These are phyloP conservation scores for Mystacornis crossleyi DNA, from an alignment of 2,113 vertebrate species.

Conservation along the genomic window DNA sequence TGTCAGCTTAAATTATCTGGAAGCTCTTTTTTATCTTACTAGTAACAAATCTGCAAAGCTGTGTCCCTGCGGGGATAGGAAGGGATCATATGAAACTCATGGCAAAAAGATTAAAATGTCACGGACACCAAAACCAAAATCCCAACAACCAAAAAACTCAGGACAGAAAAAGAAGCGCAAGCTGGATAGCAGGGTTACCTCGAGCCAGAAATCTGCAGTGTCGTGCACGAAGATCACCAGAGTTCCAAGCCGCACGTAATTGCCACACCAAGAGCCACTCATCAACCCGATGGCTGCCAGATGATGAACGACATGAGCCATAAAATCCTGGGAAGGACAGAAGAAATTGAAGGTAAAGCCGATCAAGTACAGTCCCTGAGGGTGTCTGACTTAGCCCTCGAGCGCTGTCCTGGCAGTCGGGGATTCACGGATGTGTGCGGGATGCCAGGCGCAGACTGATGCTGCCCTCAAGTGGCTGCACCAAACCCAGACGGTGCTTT, in stretches of 20 bases:
- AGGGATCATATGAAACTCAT: neutral
- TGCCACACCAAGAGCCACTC: conserved; percentile 90
- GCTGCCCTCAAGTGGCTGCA: conserved; percentile 50
- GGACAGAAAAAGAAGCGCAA: neutral
- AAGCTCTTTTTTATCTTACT: neutral
- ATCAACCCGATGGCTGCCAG: conserved; percentile 87
- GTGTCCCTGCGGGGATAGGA: neutral
- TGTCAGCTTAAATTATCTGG: neutral
- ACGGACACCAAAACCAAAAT: neutral
- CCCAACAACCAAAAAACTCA: neutral
- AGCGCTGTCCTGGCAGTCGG: neutral
- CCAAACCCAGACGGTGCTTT: neutral
- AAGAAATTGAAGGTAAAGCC: neutral
- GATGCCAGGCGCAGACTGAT: neutral
- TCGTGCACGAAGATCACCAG: conserved; percentile 91
- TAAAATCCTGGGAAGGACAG: conserved; percentile 82
- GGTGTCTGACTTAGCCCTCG: neutral
- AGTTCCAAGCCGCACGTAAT: conserved; percentile 90
- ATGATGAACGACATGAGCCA: conserved; percentile 91
- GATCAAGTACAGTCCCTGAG: neutral
- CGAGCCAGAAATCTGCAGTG: conserved; percentile 88
- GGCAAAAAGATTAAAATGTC: neutral
- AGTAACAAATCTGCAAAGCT: neutral
- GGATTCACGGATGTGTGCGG: fast-evolving
- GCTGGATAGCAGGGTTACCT: conserved; percentile 74